These are phyloP conservation scores for Aporophyla lueneburgensis DNA, from an alignment of 2,888 invertebrate species.

Conservation along the genomic window DNA sequence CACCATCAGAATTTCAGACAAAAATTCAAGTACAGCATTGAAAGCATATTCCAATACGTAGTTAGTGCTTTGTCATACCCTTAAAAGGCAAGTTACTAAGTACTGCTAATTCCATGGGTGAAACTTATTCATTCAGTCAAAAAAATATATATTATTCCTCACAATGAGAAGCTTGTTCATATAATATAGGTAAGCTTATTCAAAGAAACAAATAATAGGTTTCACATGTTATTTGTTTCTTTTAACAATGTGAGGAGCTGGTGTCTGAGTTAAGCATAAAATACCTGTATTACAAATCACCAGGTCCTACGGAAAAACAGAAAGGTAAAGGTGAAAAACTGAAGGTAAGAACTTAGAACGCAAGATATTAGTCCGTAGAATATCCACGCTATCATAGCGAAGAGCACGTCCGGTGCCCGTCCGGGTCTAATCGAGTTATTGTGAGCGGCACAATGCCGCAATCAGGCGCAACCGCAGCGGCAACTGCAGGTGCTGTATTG, in stretches of 20 bases:
- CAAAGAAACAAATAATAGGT: too few species aligned
- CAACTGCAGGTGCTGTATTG: slow-evolving; percentile 74
- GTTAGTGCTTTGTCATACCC: background rate
- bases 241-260: too few species aligned
- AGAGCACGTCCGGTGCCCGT: slow-evolving; percentile 82
- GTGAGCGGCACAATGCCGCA: slow-evolving; percentile 89
- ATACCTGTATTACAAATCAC: too few species aligned
- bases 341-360: background rate
- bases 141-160: too few species aligned
- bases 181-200: too few species aligned
- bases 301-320: too few species aligned
- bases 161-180: too few species aligned
- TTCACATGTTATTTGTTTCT: too few species aligned
- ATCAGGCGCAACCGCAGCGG: slow-evolving; percentile 81
- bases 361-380: background rate
- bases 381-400: slow-evolving; percentile 71
- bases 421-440: slow-evolving; percentile 90
- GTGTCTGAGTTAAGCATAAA: too few species aligned
- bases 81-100: background rate
- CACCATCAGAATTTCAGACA: background rate
- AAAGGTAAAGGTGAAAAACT: background rate
- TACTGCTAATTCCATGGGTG: background rate
- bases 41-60: background rate
- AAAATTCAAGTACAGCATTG: background rate
- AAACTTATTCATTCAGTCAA: background rate